These are phyloP conservation scores for Pagetopsis macropterus DNA, from an alignment of 2,797 vertebrate species.

Conservation along the genomic window DNA sequence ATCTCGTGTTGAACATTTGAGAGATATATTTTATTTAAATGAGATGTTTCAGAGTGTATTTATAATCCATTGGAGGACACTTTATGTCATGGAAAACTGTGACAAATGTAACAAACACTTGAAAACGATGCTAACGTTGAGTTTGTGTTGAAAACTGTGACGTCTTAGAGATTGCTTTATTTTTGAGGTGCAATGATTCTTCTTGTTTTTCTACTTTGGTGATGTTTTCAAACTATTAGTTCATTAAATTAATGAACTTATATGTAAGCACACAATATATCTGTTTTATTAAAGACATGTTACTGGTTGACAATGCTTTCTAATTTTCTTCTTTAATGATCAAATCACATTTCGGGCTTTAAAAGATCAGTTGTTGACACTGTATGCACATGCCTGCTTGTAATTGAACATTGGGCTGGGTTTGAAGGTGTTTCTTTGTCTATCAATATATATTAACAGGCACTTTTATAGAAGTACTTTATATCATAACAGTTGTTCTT, in stretches of 20 bases:
- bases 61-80: not conserved
- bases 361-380: too few relatives aligned
- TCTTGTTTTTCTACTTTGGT: slow-evolving; percentile 63
- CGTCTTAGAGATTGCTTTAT: slow-evolving; percentile 68
- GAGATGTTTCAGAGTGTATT: not conserved
- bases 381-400: not conserved
- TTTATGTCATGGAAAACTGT: slow-evolving; percentile 41
- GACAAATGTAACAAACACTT: slow-evolving; percentile 53
- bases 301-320: slow-evolving; percentile 15
- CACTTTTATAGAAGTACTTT: too few relatives aligned
- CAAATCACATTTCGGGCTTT: slow-evolving; percentile 2
- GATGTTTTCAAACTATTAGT: slow-evolving; percentile 58
- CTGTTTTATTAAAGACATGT: slow-evolving; percentile 49
- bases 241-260: slow-evolving; percentile 77
- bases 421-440: not conserved
- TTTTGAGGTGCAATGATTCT: slow-evolving; percentile 14
- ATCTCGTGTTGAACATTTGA: slow-evolving; percentile 39
- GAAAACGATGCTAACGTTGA: slow-evolving; percentile 22
- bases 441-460: not conserved
- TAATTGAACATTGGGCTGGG: not conserved
- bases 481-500: too few relatives aligned
- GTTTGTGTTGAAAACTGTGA: slow-evolving; percentile 55
- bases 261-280: slow-evolving; percentile 5
- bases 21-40: slow-evolving; percentile 28
- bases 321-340: slow-evolving; percentile 6